phyloP scores from a whole-genome alignment of 2,888 invertebrate genomes.

The Kryphioiulus occultus region DNA sequence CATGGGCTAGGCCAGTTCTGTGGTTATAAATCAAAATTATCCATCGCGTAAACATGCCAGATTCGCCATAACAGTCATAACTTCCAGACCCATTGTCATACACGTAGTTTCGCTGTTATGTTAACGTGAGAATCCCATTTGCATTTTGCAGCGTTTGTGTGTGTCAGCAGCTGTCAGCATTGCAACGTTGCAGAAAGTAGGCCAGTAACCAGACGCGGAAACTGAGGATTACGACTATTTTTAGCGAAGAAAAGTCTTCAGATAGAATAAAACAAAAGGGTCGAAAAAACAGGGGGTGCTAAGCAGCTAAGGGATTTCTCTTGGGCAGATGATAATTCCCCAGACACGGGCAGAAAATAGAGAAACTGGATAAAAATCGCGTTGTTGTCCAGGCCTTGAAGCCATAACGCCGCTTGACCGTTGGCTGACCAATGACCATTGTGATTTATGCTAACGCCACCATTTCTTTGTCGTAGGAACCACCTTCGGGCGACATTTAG shows the following conservation, averaged over 20 bases:
- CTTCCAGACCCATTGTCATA: not conserved
- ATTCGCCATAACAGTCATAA: not conserved
- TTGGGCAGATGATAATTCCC: not conserved
- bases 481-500: conserved; percentile 93
- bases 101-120: not conserved
- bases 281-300: not conserved
- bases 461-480: conserved; percentile 65
- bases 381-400: not conserved
- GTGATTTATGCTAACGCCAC: not conserved
- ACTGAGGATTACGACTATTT: not conserved
- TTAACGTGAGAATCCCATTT: not conserved
- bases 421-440: not conserved
- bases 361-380: not conserved
- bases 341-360: too few species aligned
- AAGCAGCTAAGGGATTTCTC: not conserved
- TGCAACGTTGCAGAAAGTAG: not conserved
- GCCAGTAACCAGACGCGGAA: not conserved
- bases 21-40: not conserved
- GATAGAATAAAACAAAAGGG: not conserved
- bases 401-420: not conserved
- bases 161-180: not conserved
- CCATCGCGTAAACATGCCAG: not conserved
- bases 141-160: not conserved
- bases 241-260: not conserved
- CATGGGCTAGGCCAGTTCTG: not conserved